Evolutionary conservation across 2,113 vertebrate genomes (phyloP).

Genomic region (Syrrhaptes paradoxus): DNA sequence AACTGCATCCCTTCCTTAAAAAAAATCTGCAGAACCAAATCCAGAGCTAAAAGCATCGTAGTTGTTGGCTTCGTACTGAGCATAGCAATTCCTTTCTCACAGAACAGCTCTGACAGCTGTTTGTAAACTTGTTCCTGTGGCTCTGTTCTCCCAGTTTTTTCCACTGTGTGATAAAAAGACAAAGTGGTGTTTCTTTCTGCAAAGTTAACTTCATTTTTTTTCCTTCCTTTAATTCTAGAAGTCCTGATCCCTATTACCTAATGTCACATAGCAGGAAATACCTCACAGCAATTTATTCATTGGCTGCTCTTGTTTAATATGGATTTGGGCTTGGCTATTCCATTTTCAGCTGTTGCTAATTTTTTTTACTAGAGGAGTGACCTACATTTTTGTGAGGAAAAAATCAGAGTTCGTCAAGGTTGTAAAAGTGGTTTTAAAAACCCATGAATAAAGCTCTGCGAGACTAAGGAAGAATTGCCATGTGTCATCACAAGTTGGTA

Average conservation of each 20-base stretch:
- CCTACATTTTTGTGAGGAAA: not conserved
- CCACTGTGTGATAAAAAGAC: not conserved
- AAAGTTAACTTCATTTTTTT: not conserved
- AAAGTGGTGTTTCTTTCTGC: not conserved
- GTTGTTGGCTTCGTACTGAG: not conserved
- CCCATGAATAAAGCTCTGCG: not conserved
- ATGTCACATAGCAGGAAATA: constrained; percentile 38
- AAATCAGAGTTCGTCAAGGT: not conserved
- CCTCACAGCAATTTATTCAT: constrained; percentile 19
- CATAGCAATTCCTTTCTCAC: not conserved
- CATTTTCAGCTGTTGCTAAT: constrained; percentile 35
- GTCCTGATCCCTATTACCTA: constrained; percentile 8
- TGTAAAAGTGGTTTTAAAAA: not conserved
- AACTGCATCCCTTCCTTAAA: not conserved
- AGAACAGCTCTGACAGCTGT: not conserved
- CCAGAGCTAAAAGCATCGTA: not conserved
- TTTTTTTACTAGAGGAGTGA: not conserved
- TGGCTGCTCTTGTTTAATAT: constrained; percentile 11
- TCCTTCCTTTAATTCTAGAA: not conserved
- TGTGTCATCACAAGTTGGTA: not conserved
- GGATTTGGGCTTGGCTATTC: not conserved
- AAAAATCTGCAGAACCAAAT: not conserved
- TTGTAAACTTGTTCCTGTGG: not conserved
- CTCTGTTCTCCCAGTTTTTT: constrained; percentile 26
- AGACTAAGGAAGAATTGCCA: not conserved